Evolutionary conservation across 2,888 invertebrate species (phyloP).

Genomic region (Tuta absoluta): DNA sequence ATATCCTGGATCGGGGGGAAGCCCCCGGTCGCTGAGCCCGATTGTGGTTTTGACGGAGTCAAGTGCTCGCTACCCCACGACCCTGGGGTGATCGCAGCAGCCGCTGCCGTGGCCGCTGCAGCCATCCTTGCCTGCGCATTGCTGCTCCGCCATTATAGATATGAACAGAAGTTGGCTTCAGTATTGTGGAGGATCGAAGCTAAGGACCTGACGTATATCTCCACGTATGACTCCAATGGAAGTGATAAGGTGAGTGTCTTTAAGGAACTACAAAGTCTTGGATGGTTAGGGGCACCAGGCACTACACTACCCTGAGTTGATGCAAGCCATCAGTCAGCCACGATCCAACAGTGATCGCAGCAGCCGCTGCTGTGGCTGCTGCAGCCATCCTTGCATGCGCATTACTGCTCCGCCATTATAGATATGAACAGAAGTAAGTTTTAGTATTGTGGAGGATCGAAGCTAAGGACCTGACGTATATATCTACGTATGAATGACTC

Average conservation of each 20-base stretch:
- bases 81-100: slow-evolving; percentile 84
- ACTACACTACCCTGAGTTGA: too few species aligned
- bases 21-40: slow-evolving; percentile 89
- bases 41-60: slow-evolving; percentile 91
- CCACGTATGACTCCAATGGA: slow-evolving; percentile 65
- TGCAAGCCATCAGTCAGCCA: too few species aligned
- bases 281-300: too few species aligned
- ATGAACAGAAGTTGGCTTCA: slow-evolving; percentile 95
- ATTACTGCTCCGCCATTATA: too few species aligned
- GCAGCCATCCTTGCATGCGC: too few species aligned
- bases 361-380: too few species aligned
- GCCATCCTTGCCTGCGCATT: slow-evolving; percentile 84
- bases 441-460: too few species aligned
- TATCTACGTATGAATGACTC: too few species aligned
- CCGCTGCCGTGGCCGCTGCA: slow-evolving; percentile 83
- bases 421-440: too few species aligned
- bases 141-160: slow-evolving; percentile 89
- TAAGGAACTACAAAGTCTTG: too few species aligned
- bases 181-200: slow-evolving; percentile 94
- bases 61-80: slow-evolving; percentile 86
- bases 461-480: too few species aligned
- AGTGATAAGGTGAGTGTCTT: slow-evolving; percentile 53
- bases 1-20: slow-evolving; percentile 90
- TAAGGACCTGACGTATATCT: slow-evolving; percentile 87
- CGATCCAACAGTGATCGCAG: too few species aligned